A percentile compares a stretch with the other conserved stretches of the same genome.
These are phyloP conservation scores for Nipponia nippon DNA, from an alignment of 2,113 vertebrate species.

Conservation along the genomic window DNA sequence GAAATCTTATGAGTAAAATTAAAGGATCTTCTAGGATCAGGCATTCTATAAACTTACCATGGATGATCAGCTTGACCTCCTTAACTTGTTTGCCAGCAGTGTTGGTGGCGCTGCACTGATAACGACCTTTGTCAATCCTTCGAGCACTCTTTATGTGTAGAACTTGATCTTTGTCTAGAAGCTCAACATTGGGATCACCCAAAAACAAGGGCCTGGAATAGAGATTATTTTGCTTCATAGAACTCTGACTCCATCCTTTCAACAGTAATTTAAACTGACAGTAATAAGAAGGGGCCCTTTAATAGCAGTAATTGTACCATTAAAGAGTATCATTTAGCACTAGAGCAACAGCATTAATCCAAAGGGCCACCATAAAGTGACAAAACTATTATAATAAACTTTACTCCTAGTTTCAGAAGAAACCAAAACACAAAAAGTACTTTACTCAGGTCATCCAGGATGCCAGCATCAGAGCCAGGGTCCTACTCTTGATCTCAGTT, in stretches of 20 bases:
- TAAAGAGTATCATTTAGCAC: background rate
- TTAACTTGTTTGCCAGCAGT: conserved; percentile 87
- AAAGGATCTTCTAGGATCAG: background rate
- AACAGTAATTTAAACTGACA: background rate
- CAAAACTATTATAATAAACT: background rate
- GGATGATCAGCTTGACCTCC: conserved; percentile 83
- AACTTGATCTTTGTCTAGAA: conserved; percentile 81
- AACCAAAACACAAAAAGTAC: background rate
- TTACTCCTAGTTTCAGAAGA: background rate
- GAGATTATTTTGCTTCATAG: background rate
- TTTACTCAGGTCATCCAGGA: background rate
- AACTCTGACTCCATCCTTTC: background rate
- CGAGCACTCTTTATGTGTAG: conserved; percentile 83
- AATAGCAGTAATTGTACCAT: background rate
- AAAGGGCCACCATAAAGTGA: background rate
- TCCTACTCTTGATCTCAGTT: background rate
- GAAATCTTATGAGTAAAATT: background rate
- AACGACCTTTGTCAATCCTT: conserved; percentile 88
- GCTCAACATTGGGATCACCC: conserved; percentile 84
- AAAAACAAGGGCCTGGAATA: conserved; percentile 82
- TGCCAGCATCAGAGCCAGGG: background rate
- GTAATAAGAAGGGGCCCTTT: background rate
- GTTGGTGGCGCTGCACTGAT: conserved; percentile 88
- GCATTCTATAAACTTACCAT: conserved; percentile 74
- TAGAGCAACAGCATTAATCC: background rate